Evolutionary conservation across 2,797 vertebrate species (phyloP).

Genomic region (Pachyuromys duprasi): DNA sequence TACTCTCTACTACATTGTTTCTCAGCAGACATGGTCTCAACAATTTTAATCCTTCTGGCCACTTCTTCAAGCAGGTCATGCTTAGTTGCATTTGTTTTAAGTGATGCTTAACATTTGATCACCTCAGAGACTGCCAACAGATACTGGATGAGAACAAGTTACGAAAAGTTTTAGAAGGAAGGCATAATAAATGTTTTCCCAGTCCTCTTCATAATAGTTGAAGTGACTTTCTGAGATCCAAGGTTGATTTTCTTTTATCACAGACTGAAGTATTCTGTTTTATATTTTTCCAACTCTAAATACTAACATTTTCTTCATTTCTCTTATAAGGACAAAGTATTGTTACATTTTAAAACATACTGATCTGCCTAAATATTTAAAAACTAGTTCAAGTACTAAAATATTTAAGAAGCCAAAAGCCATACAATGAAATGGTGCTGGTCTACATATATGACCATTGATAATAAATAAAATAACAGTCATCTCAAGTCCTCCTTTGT

Average conservation of each 20-base stretch:
- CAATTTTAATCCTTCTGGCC: not conserved
- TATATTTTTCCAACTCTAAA: not conserved
- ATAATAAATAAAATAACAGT: not conserved
- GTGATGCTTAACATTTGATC: not conserved
- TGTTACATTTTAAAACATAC: not conserved
- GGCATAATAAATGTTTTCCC: not conserved
- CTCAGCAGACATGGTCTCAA: not conserved
- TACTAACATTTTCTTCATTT: not conserved
- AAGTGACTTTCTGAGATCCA: not conserved
- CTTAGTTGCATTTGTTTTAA: not conserved
- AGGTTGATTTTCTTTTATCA: not conserved
- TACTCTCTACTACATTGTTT: not conserved
- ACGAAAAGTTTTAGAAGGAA: not conserved
- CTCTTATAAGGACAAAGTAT: not conserved
- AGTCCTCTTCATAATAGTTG: not conserved
- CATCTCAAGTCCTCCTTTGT: conserved; percentile 46
- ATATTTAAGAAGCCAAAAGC: not conserved
- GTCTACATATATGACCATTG: conserved; percentile 55
- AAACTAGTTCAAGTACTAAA: not conserved
- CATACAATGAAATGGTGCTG: no score
- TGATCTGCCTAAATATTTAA: not conserved
- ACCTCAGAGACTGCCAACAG: not conserved
- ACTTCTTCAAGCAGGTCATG: not conserved
- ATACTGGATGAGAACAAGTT: not conserved
- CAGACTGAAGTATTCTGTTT: not conserved